Evolutionary conservation across 1,140 invertebrate genomes (phyloP).

Genomic region (Paraescarpia echinospica): DNA sequence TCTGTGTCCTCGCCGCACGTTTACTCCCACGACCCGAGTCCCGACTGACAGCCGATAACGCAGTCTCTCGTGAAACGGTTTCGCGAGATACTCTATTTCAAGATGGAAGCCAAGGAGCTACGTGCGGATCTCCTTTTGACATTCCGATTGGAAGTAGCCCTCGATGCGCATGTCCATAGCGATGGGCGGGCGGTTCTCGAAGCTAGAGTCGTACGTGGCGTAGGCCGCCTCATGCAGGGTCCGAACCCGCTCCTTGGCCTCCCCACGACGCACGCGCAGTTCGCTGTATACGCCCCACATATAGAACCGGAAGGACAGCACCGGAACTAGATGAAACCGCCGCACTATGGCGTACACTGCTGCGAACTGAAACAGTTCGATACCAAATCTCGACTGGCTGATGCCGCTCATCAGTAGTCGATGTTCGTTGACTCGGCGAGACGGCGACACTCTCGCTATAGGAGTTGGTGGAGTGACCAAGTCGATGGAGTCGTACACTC

Average conservation of each 20-base stretch:
- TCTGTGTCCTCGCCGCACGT: constrained; percentile 17
- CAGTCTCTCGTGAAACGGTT: not conserved
- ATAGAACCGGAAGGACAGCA: not conserved
- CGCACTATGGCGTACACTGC: not conserved
- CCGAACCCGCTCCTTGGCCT: not conserved
- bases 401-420: not conserved
- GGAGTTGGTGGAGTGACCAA: too few species aligned
- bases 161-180: too few species aligned
- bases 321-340: not conserved
- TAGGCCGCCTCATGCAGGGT: not conserved
- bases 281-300: not conserved
- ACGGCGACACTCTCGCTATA: too few species aligned
- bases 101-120: not conserved
- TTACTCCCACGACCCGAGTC: constrained; percentile 1
- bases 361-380: not conserved
- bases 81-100: not conserved
- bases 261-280: not conserved
- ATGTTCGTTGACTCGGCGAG: not conserved
- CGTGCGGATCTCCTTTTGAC: not conserved
- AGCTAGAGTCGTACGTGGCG: not conserved
- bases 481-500: too few species aligned
- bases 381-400: not conserved
- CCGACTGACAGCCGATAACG: not conserved
- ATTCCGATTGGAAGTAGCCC: constrained; percentile 16
- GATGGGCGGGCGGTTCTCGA: not conserved